Evolutionary conservation across 2,797 vertebrate species (phyloP).

Genomic region (Spinus pinus): DNA sequence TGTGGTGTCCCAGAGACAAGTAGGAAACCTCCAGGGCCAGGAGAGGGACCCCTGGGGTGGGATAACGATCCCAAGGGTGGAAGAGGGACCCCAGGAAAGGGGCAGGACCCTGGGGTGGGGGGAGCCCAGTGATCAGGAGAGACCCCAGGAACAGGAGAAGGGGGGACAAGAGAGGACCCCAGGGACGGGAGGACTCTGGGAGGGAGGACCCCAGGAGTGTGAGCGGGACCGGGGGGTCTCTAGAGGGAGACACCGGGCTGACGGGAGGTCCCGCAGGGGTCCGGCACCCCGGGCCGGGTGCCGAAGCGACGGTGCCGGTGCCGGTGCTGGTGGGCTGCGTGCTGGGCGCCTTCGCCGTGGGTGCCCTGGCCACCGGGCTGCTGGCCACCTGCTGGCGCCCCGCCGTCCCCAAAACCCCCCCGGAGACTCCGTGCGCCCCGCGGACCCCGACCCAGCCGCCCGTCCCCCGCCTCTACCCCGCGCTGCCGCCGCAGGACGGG

Average conservation of each 20-base stretch:
- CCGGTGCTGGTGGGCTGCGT: constrained; percentile 15
- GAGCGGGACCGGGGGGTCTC: background rate
- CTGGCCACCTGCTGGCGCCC: background rate
- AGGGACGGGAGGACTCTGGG: no score
- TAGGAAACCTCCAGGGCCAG: background rate
- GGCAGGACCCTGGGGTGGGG: background rate
- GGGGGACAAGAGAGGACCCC: no score
- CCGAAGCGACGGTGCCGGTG: background rate
- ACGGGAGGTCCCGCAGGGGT: background rate
- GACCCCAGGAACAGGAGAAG: no score
- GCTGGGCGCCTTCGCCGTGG: constrained; percentile 9
- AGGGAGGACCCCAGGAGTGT: no score
- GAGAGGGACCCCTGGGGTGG: no score
- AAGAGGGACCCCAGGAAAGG: background rate
- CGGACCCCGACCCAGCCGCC: background rate
- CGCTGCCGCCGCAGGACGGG: constrained; percentile 38
- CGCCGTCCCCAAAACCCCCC: background rate
- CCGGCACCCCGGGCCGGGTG: background rate
- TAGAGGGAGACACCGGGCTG: background rate
- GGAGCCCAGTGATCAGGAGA: background rate
- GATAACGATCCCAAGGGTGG: background rate
- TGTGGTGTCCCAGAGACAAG: background rate
- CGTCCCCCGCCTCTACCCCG: background rate
- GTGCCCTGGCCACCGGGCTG: background rate
- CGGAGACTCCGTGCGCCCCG: background rate